Evolutionary conservation across 1,140 invertebrate genomes (phyloP).

Genomic region (Tetramorium simillimum): DNA sequence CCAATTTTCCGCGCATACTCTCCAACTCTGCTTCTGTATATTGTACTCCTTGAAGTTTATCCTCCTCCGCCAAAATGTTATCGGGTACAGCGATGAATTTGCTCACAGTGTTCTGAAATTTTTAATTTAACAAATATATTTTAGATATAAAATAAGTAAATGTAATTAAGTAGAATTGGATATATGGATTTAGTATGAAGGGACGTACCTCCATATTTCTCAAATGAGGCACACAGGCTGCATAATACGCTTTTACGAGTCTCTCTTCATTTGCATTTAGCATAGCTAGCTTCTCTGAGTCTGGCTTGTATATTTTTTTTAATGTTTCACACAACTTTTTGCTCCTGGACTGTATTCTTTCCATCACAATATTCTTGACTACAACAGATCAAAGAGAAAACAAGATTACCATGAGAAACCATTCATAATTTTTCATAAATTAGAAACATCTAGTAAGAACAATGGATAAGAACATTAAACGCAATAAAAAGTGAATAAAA

Average conservation of each 20-base stretch:
- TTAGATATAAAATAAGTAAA: neutral
- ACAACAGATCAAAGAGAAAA: slow-evolving; percentile 61
- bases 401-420: neutral
- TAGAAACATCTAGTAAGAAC: neutral
- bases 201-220: slow-evolving; percentile 75
- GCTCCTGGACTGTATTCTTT: slow-evolving; percentile 72
- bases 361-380: slow-evolving; percentile 73
- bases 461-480: neutral
- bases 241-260: slow-evolving; percentile 71
- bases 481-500: neutral
- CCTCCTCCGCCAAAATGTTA: slow-evolving; percentile 78
- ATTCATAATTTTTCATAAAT: slow-evolving; percentile 6
- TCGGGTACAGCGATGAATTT: slow-evolving; percentile 76
- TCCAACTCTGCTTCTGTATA: slow-evolving; percentile 75
- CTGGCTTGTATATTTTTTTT: slow-evolving; percentile 64
- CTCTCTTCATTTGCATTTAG: slow-evolving; percentile 68
- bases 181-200: neutral
- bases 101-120: slow-evolving; percentile 70
- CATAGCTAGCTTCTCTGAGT: slow-evolving; percentile 45
- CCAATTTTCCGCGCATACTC: slow-evolving; percentile 64
- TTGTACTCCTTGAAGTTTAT: slow-evolving; percentile 75
- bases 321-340: slow-evolving; percentile 70
- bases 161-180: neutral
- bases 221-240: slow-evolving; percentile 66
- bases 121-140: neutral